Evolutionary conservation across 2,113 vertebrate genomes (phyloP).

Genomic region (Saiga tatarica): DNA sequence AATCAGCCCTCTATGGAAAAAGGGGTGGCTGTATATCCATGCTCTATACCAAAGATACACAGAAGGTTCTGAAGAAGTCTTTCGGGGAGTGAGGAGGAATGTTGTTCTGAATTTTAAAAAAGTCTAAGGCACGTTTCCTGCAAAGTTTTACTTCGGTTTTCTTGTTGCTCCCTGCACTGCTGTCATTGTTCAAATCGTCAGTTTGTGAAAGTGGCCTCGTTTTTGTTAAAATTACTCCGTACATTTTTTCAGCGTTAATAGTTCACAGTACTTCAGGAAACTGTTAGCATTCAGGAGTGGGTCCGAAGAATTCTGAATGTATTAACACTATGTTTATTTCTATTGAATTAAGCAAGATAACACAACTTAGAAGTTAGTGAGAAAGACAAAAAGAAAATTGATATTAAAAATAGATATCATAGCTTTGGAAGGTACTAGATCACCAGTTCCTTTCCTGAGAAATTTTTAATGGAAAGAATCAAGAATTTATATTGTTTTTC

Average conservation of each 20-base stretch:
- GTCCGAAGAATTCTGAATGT: background rate
- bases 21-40: background rate
- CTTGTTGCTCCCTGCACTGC: background rate
- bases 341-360: background rate
- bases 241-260: background rate
- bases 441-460: background rate
- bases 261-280: background rate
- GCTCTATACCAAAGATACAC: background rate
- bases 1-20: background rate
- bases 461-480: background rate
- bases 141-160: background rate
- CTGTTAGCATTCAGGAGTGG: background rate
- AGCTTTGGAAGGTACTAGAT: background rate
- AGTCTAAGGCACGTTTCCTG: too few relatives aligned
- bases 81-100: background rate
- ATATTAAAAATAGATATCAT: background rate
- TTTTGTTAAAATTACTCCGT: constrained; percentile 26
- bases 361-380: background rate
- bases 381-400: background rate
- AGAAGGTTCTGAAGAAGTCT: background rate
- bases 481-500: background rate
- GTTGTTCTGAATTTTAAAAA: background rate
- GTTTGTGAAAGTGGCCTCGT: background rate
- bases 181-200: background rate
- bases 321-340: background rate